Evolutionary conservation across 2,797 vertebrate species (phyloP).

Genomic region (Chaenodraco wilsoni): DNA sequence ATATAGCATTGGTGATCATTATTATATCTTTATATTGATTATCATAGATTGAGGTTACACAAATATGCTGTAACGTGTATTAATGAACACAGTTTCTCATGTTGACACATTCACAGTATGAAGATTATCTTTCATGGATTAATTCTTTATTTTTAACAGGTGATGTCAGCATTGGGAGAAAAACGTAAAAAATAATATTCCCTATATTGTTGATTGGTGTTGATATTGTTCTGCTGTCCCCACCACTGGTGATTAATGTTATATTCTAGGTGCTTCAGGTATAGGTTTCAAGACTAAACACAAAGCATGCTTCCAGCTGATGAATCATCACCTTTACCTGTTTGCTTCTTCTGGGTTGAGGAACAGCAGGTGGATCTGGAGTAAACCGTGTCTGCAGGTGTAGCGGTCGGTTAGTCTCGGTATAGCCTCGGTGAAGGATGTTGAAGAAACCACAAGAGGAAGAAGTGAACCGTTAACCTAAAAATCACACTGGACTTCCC

Average conservation of each 20-base stretch:
- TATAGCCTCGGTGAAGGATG: slow-evolving; percentile 5
- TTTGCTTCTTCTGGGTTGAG: slow-evolving; percentile 16
- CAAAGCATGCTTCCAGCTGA: slow-evolving; percentile 29
- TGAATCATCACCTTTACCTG: slow-evolving; percentile 64
- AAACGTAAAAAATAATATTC: slow-evolving; percentile 20
- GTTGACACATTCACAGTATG: neutral
- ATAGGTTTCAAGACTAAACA: neutral
- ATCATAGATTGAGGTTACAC: neutral
- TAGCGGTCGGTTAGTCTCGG: slow-evolving; percentile 5
- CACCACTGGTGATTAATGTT: neutral
- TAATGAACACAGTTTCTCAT: neutral
- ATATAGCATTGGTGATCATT: neutral
- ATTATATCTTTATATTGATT: neutral
- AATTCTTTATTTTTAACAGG: neutral
- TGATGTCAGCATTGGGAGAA: neutral
- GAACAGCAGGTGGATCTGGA: slow-evolving; percentile 10
- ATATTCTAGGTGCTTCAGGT: neutral
- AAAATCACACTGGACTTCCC: slow-evolving; percentile 54
- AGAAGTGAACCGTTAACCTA: slow-evolving; percentile 9
- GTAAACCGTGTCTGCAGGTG: slow-evolving; percentile 27
- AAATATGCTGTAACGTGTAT: neutral
- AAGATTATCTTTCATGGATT: neutral
- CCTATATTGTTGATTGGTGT: neutral
- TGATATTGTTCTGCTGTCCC: neutral
- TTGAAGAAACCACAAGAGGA: neutral